These are phyloP conservation scores for Ophonus ardosiacus DNA, from an alignment of 2,888 invertebrate genomes.

Conservation along the genomic window DNA sequence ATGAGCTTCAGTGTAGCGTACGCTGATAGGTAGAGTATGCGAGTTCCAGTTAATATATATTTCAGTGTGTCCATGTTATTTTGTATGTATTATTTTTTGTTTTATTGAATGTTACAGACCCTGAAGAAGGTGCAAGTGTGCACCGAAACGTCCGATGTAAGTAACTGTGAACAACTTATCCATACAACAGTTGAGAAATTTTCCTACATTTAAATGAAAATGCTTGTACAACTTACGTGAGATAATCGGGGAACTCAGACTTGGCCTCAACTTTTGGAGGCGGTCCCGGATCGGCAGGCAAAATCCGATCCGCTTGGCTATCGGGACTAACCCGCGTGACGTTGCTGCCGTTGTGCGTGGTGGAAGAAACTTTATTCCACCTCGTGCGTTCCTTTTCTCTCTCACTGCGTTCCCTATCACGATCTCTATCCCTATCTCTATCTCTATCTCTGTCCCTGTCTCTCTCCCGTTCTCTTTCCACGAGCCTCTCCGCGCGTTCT, in stretches of 20 bases:
- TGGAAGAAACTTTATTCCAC: constrained; percentile 70
- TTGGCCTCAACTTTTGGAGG: constrained; percentile 50
- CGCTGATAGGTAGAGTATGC: no score
- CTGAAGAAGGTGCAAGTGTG: no score
- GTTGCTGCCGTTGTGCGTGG: constrained; percentile 69
- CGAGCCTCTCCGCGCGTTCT: constrained; percentile 36
- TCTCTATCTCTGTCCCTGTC: constrained; percentile 67
- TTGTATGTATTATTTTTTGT: no score
- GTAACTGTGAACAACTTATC: no score
- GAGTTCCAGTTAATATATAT: no score
- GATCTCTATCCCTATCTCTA: constrained; percentile 65
- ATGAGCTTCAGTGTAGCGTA: no score
- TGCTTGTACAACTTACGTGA: constrained; percentile 76
- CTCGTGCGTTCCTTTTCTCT: constrained; percentile 65
- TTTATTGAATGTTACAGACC: no score
- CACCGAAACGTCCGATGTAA: no score
- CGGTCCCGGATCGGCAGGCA: constrained; percentile 68
- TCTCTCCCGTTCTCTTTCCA: constrained; percentile 62
- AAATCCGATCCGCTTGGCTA: constrained; percentile 73
- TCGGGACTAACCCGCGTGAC: constrained; percentile 74
- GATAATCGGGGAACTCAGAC: constrained; percentile 76
- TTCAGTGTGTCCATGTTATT: no score
- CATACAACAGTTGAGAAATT: no score
- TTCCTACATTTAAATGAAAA: no score
- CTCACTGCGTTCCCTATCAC: constrained; percentile 63